phyloP scores from a whole-genome alignment of 1,140 invertebrate genomes.

The Eurosta solidaginis region DNA sequence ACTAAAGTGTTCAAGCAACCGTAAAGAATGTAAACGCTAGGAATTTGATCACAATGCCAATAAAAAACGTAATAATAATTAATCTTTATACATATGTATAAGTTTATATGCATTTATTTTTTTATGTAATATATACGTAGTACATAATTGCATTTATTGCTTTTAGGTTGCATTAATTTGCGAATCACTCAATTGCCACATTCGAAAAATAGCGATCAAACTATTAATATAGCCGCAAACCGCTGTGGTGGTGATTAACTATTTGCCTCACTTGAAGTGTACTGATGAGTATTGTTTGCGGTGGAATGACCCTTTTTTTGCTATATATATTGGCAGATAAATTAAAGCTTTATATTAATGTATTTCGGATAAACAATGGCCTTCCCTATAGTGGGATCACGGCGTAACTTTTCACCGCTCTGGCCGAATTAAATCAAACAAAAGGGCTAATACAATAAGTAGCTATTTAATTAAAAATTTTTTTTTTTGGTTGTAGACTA shows the following conservation, averaged over 20 bases:
- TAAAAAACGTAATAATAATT: no score
- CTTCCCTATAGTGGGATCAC: no score
- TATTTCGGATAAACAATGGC: no score
- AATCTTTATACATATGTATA: not conserved
- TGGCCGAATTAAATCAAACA: no score
- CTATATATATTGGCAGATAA: no score
- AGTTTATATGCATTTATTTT: not conserved
- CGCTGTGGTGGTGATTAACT: not conserved
- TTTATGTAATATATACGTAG: not conserved
- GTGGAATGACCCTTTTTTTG: no score
- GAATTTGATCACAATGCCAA: not conserved
- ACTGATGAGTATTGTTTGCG: not conserved
- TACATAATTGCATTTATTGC: no score
- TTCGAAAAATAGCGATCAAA: not conserved
- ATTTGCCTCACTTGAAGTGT: not conserved
- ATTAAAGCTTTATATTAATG: no score
- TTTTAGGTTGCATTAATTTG: not conserved
- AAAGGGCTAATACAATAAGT: no score
- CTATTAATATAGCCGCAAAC: slow-evolving; percentile 8
- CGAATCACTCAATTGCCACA: slow-evolving; percentile 4
- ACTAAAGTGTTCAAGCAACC: not conserved
- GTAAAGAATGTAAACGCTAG: not conserved
- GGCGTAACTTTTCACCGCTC: no score
- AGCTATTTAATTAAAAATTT: no score
- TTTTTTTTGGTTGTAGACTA: no score